Conservation (phyloP, 2,797 vertebrate species). For the Furcifer pardalis region DNA sequence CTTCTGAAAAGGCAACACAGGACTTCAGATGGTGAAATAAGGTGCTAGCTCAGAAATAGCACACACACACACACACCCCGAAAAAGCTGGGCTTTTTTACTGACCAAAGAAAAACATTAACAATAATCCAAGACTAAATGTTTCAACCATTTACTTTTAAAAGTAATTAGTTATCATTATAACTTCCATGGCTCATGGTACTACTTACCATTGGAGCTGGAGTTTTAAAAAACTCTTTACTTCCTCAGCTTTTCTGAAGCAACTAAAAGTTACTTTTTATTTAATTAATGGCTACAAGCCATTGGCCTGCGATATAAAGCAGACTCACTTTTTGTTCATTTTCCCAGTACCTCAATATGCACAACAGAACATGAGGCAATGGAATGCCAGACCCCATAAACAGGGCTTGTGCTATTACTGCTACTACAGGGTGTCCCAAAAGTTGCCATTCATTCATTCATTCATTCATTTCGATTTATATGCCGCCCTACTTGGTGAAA, state of each 20-base stretch:
- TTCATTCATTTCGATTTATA: too few species aligned
- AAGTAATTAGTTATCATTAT: not conserved
- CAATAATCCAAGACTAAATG: not conserved
- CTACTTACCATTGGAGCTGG: not conserved
- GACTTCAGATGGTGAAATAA: not conserved
- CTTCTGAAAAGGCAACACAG: not conserved
- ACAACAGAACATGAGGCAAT: not conserved
- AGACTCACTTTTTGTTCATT: not conserved
- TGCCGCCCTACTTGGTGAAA: too few species aligned
- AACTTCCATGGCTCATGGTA: not conserved
- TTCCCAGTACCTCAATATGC: not conserved
- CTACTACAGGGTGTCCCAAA: too few species aligned
- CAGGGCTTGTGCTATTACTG: not conserved
- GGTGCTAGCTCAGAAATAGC: not conserved
- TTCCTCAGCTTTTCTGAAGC: not conserved
- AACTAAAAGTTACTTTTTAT: not conserved
- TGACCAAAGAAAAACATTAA: not conserved
- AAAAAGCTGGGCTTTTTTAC: rapidly evolving
- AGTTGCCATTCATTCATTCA: too few species aligned
- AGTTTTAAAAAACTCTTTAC: not conserved
- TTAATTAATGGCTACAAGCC: not conserved
- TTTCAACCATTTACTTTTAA: not conserved
- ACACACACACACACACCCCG: too few species aligned
- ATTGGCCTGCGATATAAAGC: not conserved
- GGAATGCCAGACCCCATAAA: not conserved